Conservation (phyloP, 2,888 invertebrate species). For the Drosophila diplacantha region DNA sequence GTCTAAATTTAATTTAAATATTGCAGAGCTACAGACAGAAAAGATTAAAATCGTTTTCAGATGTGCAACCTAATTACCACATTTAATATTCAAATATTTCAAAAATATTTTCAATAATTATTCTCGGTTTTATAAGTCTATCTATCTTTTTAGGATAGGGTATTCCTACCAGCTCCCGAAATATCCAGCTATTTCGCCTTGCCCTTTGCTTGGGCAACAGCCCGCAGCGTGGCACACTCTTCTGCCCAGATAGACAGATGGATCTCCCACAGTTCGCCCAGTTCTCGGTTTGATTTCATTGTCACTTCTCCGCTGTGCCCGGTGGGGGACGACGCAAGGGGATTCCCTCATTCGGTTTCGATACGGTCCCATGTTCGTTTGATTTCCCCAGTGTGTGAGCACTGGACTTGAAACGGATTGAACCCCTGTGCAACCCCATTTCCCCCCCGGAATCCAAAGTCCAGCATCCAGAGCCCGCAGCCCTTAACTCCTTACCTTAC, state of each 20-base stretch:
- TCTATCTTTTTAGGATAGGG: not conserved
- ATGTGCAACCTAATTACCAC: no score
- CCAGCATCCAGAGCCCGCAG: not conserved
- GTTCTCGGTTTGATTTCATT: conserved; percentile 64
- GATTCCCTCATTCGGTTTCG: conserved; percentile 8
- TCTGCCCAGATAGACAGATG: conserved; percentile 6
- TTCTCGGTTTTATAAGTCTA: not conserved
- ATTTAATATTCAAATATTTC: no score
- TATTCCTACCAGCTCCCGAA: not conserved
- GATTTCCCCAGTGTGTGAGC: conserved; percentile 59
- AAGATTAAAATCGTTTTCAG: no score
- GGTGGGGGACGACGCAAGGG: conserved; percentile 24
- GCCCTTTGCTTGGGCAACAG: conserved; percentile 32
- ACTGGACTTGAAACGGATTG: conserved; percentile 29
- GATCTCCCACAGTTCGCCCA: conserved; percentile 12
- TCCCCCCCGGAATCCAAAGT: conserved; percentile 1
- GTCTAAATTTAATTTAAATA: no score
- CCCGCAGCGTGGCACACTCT: conserved; percentile 30
- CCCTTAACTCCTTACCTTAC: conserved; percentile 37
- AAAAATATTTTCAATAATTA: not conserved
- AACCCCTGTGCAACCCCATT: not conserved
- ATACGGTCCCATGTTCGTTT: conserved; percentile 43
- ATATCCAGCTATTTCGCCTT: conserved; percentile 3
- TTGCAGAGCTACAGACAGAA: no score
- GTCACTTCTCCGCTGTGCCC: conserved; percentile 58